Evolutionary conservation across 2,113 vertebrate genomes (phyloP), one percentile per base, ranked within the genome.

Genomic region (Baryphthengus martii): DNA sequence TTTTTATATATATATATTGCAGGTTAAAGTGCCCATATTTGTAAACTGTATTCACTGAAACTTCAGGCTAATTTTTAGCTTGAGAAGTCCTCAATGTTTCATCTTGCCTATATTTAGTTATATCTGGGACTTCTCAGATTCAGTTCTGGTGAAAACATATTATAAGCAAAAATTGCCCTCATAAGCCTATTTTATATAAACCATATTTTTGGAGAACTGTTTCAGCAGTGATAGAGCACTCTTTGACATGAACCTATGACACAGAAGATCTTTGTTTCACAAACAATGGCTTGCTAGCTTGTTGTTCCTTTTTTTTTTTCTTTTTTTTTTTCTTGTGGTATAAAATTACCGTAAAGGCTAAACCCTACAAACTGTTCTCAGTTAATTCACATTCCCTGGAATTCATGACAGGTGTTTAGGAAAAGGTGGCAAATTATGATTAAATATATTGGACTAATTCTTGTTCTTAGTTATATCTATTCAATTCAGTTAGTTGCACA

Each of bases 91-190:
- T 80, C 18, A 82, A 4, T 42, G 10, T 58, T 93, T 96, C 6
- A 3, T 86, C 72, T 93, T 95, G 33, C 37, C 72, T 83, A 71
- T 86, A 96, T 94, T 96, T 94, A 94, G 62, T 88, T 35, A 8
- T 83, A 55, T 67, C 92, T 93, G 72, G 81, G 76, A 95, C 88
- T 94, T 96, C 66, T 92, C 68, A 89, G 90, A 95, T 94, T 97
- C 94, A 97, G 11, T 96, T 95, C 82, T 90, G 63, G 7, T 45
- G 47, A 95, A 96, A 88, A 85, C 29, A 89, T 35, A 63, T 81
- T 91, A 90, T 85, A 89, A 96, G 76, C 20, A 93, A 97, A 93
- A 85, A 39, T 89, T 85, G 7, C 26, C 44, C 62, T 47, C 31
- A 3, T 92, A 84, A 93, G 73, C 18, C 11, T 65, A 26, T 90